A percentile compares a stretch with the other conserved stretches of the same genome.
These are phyloP conservation scores for Chionomys nivalis DNA, from an alignment of 2,113 vertebrate genomes.

Conservation along the genomic window DNA sequence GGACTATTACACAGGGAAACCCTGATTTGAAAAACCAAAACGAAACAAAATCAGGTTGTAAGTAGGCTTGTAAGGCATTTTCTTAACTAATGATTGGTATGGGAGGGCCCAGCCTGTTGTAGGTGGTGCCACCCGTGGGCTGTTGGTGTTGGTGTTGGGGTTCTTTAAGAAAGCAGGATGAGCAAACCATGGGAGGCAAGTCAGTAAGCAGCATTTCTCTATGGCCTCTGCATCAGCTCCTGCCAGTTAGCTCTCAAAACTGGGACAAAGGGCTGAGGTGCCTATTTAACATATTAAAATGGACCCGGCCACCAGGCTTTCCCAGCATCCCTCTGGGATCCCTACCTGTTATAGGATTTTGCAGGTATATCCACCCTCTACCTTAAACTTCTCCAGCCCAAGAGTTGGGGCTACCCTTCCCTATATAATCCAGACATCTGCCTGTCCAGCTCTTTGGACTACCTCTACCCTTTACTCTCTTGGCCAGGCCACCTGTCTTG, in stretches of 20 bases:
- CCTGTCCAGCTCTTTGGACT: neutral
- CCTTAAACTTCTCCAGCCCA: too few species aligned
- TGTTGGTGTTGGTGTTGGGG: neutral
- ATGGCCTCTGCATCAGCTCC: neutral
- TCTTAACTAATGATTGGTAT: neutral
- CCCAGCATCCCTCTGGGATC: neutral
- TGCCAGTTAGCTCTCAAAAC: neutral
- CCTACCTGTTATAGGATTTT: too few species aligned
- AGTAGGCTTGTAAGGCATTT: neutral
- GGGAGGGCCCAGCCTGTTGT: neutral
- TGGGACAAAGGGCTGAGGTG: neutral
- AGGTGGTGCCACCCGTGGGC: neutral
- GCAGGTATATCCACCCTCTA: too few species aligned
- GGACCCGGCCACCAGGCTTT: neutral
- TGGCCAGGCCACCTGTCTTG: neutral
- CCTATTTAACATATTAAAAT: neutral
- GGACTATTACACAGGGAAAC: too few species aligned
- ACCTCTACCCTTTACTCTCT: neutral
- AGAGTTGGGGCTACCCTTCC: too few species aligned
- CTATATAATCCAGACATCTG: too few species aligned
- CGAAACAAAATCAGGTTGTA: neutral
- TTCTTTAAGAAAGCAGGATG: neutral
- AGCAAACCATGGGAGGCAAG: neutral
- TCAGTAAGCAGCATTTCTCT: neutral
- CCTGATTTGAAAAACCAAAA: too few species aligned